phyloP scores from a whole-genome alignment of 2,797 vertebrate genomes.

The Phrynocephalus vlangalii region DNA sequence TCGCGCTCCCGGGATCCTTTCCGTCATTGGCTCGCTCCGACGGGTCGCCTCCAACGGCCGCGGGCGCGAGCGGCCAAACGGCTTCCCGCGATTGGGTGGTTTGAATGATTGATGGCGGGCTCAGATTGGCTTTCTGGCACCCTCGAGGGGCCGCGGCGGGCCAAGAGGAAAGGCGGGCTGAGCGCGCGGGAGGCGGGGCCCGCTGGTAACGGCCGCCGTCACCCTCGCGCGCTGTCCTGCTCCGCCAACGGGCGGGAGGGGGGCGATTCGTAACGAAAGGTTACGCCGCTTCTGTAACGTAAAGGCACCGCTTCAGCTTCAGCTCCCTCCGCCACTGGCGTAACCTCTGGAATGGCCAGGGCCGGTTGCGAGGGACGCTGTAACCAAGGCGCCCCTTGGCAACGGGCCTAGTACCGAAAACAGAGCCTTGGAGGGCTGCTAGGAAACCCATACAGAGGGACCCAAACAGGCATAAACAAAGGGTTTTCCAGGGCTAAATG shows the following conservation, averaged over 20 bases:
- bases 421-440: not conserved
- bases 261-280: not conserved
- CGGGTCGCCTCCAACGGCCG: not conserved
- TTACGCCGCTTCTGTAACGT: not conserved
- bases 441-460: no score
- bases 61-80: not conserved
- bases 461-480: no score
- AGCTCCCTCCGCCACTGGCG: not conserved
- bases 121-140: not conserved
- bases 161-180: not conserved
- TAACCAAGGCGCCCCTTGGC: not conserved
- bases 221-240: not conserved
- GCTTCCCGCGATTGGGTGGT: not conserved
- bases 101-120: conserved; percentile 28
- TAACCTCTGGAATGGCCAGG: not conserved
- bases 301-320: no score
- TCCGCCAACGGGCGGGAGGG: no score
- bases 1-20: no score
- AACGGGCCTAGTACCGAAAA: not conserved
- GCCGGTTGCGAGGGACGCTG: conserved; percentile 21
- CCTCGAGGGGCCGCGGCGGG: no score
- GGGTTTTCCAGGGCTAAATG: no score
- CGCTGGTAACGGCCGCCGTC: not conserved
- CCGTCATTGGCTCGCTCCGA: not conserved
- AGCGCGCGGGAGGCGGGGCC: not conserved